Evolutionary conservation across 1,140 invertebrate species (phyloP).

Genomic region (Drepana arcuata): DNA sequence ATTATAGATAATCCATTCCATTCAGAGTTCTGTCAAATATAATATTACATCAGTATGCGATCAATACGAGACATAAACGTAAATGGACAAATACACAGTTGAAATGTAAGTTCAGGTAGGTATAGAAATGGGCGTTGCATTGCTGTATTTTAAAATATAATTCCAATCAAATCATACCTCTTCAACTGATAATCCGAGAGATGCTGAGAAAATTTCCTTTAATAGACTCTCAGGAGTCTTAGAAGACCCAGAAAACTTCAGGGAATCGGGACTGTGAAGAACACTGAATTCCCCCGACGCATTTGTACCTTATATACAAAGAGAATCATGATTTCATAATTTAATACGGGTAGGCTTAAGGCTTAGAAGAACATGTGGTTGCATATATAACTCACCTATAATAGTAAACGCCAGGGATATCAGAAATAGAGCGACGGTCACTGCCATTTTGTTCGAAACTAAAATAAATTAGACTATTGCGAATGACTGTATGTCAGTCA

Average conservation of each 20-base stretch:
- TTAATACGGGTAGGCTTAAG: too few relatives aligned
- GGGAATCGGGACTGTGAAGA: slow-evolving; percentile 76
- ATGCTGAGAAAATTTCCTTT: slow-evolving; percentile 81
- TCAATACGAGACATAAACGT: too few relatives aligned
- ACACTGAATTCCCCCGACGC: slow-evolving; percentile 79
- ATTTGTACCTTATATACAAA: slow-evolving; percentile 69
- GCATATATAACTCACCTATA: slow-evolving; percentile 46
- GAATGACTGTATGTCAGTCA: slow-evolving; percentile 57
- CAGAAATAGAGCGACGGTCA: slow-evolving; percentile 47
- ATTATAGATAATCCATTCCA: slow-evolving; percentile 81
- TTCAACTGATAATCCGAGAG: slow-evolving; percentile 78
- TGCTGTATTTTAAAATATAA: too few relatives aligned
- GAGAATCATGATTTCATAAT: not conserved
- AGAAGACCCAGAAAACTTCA: slow-evolving; percentile 76
- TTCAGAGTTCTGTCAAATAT: slow-evolving; percentile 74
- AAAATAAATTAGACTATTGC: slow-evolving; percentile 2
- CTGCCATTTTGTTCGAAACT: slow-evolving; percentile 50
- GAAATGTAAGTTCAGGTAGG: too few relatives aligned
- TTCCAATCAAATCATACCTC: slow-evolving; percentile 55
- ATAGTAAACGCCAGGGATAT: slow-evolving; percentile 40
- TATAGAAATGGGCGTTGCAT: too few relatives aligned
- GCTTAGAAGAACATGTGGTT: too few relatives aligned
- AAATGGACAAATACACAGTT: too few relatives aligned
- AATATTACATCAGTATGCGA: too few relatives aligned
- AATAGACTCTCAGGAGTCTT: slow-evolving; percentile 71